Conservation (phyloP, 2,888 invertebrate species). For the Dioctria linearis region DNA sequence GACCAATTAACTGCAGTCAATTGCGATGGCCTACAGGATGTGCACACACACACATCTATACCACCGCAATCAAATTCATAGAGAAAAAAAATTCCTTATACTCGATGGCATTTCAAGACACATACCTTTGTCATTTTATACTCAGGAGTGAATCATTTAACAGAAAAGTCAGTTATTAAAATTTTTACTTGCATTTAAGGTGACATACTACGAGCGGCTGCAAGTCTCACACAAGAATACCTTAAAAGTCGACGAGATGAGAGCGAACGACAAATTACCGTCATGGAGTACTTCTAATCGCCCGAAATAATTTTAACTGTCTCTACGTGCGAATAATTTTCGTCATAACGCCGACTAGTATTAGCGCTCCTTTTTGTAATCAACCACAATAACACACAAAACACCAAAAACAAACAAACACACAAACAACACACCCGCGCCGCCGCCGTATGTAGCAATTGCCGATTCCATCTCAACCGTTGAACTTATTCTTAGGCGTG, state of each 20-base stretch:
- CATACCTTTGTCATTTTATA: neutral
- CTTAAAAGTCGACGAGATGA: neutral
- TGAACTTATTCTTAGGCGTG: conserved; percentile 41
- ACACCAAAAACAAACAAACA: too few relatives aligned
- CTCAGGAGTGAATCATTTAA: neutral
- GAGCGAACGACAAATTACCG: conserved; percentile 16
- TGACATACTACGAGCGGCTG: conserved; percentile 32
- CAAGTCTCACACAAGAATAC: conserved; percentile 18
- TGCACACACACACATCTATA: too few relatives aligned
- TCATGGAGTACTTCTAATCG: conserved; percentile 47
- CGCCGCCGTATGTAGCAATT: neutral
- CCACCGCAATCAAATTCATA: too few relatives aligned
- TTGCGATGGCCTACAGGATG: neutral
- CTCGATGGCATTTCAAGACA: neutral
- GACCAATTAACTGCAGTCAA: neutral
- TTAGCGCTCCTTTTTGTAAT: conserved; percentile 29
- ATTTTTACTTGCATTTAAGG: conserved; percentile 11
- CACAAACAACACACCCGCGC: too few relatives aligned
- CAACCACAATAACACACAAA: too few relatives aligned
- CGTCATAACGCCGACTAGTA: conserved; percentile 37
- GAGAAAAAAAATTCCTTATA: neutral
- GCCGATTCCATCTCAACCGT: conserved; percentile 15
- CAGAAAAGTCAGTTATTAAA: conserved; percentile 10
- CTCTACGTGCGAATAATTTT: conserved; percentile 49
- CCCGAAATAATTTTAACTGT: conserved; percentile 54